Base-by-base conservation (phyloP, 2,888 invertebrate genomes). In the Zelleria hepariella region DNA sequence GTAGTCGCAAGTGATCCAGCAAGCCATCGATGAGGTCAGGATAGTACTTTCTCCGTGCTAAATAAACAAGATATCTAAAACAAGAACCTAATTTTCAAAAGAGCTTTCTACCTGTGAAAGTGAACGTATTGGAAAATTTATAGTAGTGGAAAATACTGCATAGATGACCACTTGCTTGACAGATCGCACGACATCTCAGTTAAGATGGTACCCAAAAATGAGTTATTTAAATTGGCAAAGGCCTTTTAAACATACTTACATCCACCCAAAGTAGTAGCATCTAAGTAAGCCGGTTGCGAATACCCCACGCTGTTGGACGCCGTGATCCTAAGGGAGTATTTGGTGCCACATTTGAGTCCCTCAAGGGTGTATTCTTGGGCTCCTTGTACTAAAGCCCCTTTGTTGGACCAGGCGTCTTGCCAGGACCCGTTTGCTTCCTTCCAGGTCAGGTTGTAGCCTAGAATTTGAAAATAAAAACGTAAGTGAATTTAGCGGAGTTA, bases 261-360 rank as follows among this genome's bases (percentile, higher is more conserved):
- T 69, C 89, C 87, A 0, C 93, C 93, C 10, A 93, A 86, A 56
- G 88, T 87, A 64, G 91, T 91, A 32, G 89, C 87, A 58, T 93
- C 91, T 0, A 90, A 74, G 63, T 92, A 85, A 2, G 90, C 82
- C 0, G 94, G 92, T 64, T 92, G 92, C 2, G 96, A 95, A 54
- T 92, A 91, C 0, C 96, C 97, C 1, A 96, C 94, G 62, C 92
- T 91, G 75, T 96, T 97, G 60, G 93, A 91, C 0, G 96, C 95
- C 1, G 94, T 93, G 78, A 97, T 91, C 68, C 94, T 92, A 63
- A 96, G 90, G 55, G 94, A 91, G 71, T 97, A 97, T 62, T 92
- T 91, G 6, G 95, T 94, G 20, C 97, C 97, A 77, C 97, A 97
- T 69, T 93, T 93, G 27, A 97, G 83, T 1, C 93, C 93, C 59